Percentiles rank a stretch among this genome's conserved stretches.
phyloP scores from a whole-genome alignment of 1,140 invertebrate genomes.

The Agrypnia vestita region DNA sequence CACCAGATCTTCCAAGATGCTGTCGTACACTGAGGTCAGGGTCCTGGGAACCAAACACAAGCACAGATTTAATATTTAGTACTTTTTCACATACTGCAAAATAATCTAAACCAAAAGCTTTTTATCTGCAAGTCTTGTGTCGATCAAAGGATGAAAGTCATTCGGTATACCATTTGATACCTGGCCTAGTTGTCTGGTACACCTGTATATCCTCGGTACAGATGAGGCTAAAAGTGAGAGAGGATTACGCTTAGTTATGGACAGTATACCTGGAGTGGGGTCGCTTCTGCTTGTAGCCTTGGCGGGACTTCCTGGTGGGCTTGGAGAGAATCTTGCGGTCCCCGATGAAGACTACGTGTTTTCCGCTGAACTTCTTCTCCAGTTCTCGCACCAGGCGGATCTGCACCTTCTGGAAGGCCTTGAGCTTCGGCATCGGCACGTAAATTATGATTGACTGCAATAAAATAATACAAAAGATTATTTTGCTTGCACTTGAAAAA shows the following conservation, averaged over 20 bases:
- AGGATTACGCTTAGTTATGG: no score
- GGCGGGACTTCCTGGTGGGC: slow-evolving; percentile 95
- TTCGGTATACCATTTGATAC: no score
- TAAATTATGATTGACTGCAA: slow-evolving; percentile 98
- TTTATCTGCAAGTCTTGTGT: no score
- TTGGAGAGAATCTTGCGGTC: slow-evolving; percentile 98
- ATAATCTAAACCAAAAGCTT: no score
- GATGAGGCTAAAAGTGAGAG: no score
- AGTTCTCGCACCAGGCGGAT: slow-evolving; percentile 95
- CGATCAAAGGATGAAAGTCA: no score
- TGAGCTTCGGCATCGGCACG: slow-evolving; percentile 98
- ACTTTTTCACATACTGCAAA: no score
- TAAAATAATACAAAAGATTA: slow-evolving; percentile 17
- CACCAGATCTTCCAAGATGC: slow-evolving; percentile 96
- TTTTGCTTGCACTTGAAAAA: no score
- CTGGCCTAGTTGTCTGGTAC: no score
- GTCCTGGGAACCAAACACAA: slow-evolving; percentile 80
- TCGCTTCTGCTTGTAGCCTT: slow-evolving; percentile 97
- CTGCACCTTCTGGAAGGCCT: slow-evolving; percentile 98
- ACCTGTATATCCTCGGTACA: no score
- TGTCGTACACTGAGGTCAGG: slow-evolving; percentile 97
- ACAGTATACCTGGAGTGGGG: slow-evolving; percentile 77
- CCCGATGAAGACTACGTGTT: slow-evolving; percentile 98
- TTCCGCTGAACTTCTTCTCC: slow-evolving; percentile 99
- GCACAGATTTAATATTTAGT: no score